A percentile compares a stretch with the other conserved stretches of the same genome.
Evolutionary conservation across 2,888 invertebrate genomes (phyloP).

Genomic region (Euplagia quadripunctaria): DNA sequence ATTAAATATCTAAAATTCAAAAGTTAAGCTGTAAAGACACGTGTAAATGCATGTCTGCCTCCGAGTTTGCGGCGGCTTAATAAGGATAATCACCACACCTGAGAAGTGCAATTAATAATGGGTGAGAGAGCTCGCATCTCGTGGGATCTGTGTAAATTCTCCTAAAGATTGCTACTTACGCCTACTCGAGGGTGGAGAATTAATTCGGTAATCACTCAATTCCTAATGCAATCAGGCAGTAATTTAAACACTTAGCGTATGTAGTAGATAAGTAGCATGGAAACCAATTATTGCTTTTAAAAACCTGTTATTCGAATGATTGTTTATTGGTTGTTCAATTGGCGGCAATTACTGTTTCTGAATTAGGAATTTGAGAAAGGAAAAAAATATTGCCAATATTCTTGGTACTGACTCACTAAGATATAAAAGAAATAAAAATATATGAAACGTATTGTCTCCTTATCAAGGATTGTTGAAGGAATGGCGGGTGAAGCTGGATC

Average conservation of each 20-base stretch:
- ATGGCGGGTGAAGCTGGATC: conserved; percentile 38
- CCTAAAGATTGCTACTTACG: conserved; percentile 59
- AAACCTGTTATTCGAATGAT: conserved; percentile 48
- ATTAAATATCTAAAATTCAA: conserved; percentile 14
- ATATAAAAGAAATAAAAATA: conserved; percentile 24
- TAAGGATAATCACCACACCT: conserved; percentile 84
- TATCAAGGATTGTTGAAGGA: conserved; percentile 45
- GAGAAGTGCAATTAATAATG: conserved; percentile 86
- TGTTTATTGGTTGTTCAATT: conserved; percentile 47
- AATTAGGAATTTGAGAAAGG: conserved; percentile 44
- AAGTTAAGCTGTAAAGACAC: conserved; percentile 44
- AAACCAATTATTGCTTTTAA: conserved; percentile 49
- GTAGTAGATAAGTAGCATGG: conserved; percentile 51
- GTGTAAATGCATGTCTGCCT: conserved; percentile 69
- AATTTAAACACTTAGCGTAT: conserved; percentile 50
- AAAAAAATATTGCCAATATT: conserved; percentile 41
- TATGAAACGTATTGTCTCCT: conserved; percentile 42
- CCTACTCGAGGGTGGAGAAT: conserved; percentile 58
- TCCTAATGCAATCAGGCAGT: conserved; percentile 50
- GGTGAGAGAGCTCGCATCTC: conserved; percentile 60
- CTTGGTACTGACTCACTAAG: conserved; percentile 21
- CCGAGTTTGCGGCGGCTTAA: conserved; percentile 77
- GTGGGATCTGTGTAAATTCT: conserved; percentile 68
- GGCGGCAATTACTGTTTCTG: conserved; percentile 45
- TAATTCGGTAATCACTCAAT: conserved; percentile 60